Evolutionary conservation across 2,113 vertebrate species (phyloP).

Genomic region (Cynoglossus semilaevis): DNA sequence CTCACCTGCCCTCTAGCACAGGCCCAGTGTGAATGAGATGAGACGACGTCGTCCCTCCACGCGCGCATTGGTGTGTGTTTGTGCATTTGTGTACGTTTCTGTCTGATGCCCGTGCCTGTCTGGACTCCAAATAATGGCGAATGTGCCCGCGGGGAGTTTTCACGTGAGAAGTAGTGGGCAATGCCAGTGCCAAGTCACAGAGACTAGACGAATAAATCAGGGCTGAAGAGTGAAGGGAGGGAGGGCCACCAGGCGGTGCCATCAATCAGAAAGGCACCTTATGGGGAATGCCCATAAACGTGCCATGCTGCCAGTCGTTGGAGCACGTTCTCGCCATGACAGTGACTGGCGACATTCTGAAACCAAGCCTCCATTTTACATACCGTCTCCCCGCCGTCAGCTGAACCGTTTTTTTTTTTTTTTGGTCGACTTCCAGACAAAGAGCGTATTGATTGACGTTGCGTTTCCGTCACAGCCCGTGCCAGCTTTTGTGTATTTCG

Average conservation of each 20-base stretch:
- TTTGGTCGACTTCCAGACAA: conserved; percentile 41
- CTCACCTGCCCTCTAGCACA: conserved; percentile 70
- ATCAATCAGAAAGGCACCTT: conserved; percentile 73
- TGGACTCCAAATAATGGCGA: conserved; percentile 69
- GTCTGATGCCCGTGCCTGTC: conserved; percentile 64
- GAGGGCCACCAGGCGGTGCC: conserved; percentile 51
- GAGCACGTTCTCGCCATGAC: conserved; percentile 33
- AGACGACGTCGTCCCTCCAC: conserved; percentile 25
- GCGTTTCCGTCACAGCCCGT: neutral
- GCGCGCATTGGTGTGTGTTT: conserved; percentile 1
- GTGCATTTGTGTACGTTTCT: conserved; percentile 43
- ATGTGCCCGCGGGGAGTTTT: conserved; percentile 70
- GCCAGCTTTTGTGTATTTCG: conserved; percentile 9
- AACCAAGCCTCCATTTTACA: conserved; percentile 60
- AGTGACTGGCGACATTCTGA: conserved; percentile 33
- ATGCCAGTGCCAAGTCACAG: conserved; percentile 72
- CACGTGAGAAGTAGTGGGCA: conserved; percentile 63
- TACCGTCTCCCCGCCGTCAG: conserved; percentile 28
- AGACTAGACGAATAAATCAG: conserved; percentile 72
- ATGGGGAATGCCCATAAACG: conserved; percentile 71
- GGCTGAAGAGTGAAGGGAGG: conserved; percentile 54
- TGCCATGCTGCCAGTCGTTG: conserved; percentile 64
- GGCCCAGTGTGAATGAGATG: conserved; percentile 62
- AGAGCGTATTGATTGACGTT: conserved; percentile 16
- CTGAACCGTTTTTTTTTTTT: conserved; percentile 31